Evolutionary conservation across 1,140 invertebrate species (phyloP).

Genomic region (Sesamia nonagrioides): DNA sequence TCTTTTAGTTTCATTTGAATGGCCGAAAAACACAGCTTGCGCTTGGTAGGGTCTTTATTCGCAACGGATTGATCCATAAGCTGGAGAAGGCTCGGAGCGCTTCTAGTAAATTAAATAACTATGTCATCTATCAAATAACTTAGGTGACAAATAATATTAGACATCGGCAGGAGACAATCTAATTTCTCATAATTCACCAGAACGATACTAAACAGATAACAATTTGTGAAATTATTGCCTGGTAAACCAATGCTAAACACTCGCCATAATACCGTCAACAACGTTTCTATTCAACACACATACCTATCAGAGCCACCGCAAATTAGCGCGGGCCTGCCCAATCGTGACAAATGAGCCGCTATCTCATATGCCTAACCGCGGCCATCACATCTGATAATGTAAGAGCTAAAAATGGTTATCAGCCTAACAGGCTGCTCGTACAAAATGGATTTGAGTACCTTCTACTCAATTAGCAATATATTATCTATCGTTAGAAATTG

Average conservation of each 20-base stretch:
- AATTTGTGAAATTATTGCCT: neutral
- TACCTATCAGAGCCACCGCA: slow-evolving; percentile 11
- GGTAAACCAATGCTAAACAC: neutral
- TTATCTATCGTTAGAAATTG: no score
- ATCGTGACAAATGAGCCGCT: slow-evolving; percentile 16
- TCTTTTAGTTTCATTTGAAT: no score
- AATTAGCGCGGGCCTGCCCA: slow-evolving; percentile 23
- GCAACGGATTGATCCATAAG: no score
- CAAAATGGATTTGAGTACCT: neutral
- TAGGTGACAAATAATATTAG: no score
- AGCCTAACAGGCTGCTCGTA: neutral
- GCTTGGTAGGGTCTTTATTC: no score
- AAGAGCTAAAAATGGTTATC: neutral
- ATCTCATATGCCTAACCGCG: slow-evolving; percentile 17
- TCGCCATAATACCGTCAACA: slow-evolving; percentile 7
- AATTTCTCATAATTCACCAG: no score
- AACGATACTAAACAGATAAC: neutral
- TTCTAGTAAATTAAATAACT: no score
- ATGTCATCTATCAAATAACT: no score
- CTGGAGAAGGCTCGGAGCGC: no score
- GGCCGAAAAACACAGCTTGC: no score
- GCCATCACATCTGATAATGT: neutral
- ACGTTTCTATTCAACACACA: slow-evolving; percentile 12
- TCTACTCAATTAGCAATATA: no score
- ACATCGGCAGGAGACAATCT: no score